These are phyloP conservation scores for Calcarius lapponicus DNA, from an alignment of 2,797 vertebrate genomes.

Conservation along the genomic window DNA sequence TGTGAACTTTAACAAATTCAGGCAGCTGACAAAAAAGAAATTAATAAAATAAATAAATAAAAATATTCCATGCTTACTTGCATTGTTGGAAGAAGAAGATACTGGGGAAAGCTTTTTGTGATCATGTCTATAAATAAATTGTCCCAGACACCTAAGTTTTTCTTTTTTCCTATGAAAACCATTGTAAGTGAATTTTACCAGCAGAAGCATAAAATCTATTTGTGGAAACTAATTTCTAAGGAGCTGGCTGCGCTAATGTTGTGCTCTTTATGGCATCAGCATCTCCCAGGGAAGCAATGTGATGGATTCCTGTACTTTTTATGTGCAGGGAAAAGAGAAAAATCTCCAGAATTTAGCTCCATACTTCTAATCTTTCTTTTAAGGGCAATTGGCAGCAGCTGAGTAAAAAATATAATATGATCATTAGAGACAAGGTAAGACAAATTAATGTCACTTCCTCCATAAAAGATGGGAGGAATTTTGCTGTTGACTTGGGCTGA, in stretches of 20 bases:
- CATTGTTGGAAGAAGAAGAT: not conserved
- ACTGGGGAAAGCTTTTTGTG: not conserved
- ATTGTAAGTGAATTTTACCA: not conserved
- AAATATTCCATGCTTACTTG: not conserved
- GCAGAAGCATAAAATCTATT: not conserved
- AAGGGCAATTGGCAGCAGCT: not conserved
- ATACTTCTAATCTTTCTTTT: not conserved
- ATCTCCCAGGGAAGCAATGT: not conserved
- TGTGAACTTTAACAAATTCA: not conserved
- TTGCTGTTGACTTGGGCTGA: not conserved
- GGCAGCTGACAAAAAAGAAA: not conserved
- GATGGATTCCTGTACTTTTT: not conserved
- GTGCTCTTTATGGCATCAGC: not conserved
- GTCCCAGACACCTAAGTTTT: not conserved
- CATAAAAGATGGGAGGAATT: not conserved
- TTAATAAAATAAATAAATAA: not conserved
- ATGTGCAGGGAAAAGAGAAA: not conserved
- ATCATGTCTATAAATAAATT: not conserved
- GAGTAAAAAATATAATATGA: not conserved
- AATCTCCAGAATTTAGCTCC: not conserved
- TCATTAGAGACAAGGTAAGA: not conserved
- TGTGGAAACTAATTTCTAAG: not conserved
- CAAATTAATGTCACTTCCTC: not conserved
- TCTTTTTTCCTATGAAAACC: not conserved
- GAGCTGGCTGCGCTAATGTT: not conserved